phyloP scores from a whole-genome alignment of 2,888 invertebrate species.

The Scelioninae gen. 2 region DNA sequence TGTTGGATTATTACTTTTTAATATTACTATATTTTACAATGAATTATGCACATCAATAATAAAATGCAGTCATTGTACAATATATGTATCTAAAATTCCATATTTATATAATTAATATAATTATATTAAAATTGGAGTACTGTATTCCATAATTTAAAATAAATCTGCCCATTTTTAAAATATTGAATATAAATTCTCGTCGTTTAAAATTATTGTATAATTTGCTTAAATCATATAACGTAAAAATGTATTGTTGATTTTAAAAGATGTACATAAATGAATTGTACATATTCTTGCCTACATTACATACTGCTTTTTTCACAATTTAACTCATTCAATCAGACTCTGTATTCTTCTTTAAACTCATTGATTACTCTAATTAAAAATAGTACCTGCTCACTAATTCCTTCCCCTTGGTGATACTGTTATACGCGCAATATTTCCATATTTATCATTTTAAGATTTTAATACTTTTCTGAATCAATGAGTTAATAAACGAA shows the following conservation, averaged over 20 bases:
- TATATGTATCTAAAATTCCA: background rate
- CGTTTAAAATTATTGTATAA: background rate
- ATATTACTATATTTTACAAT: background rate
- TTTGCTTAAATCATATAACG: background rate
- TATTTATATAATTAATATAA: too few species aligned
- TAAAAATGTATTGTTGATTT: background rate
- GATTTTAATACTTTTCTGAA: too few species aligned
- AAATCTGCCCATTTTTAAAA: background rate
- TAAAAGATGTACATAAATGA: too few species aligned
- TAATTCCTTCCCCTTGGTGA: too few species aligned
- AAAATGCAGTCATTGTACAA: background rate
- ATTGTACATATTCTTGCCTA: slow-evolving; percentile 1
- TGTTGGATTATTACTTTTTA: background rate
- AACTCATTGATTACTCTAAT: too few species aligned
- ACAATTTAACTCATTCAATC: slow-evolving; percentile 2
- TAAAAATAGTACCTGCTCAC: too few species aligned
- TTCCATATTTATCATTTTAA: too few species aligned
- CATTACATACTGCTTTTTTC: slow-evolving; percentile 3
- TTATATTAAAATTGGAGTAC: background rate
- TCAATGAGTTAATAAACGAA: too few species aligned
- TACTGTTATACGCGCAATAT: too few species aligned
- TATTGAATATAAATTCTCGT: background rate
- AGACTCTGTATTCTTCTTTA: too few species aligned
- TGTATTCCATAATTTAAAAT: background rate
- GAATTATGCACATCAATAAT: background rate